Conservation (phyloP, 2,113 vertebrate genomes). For the Lipophrys pholis region DNA sequence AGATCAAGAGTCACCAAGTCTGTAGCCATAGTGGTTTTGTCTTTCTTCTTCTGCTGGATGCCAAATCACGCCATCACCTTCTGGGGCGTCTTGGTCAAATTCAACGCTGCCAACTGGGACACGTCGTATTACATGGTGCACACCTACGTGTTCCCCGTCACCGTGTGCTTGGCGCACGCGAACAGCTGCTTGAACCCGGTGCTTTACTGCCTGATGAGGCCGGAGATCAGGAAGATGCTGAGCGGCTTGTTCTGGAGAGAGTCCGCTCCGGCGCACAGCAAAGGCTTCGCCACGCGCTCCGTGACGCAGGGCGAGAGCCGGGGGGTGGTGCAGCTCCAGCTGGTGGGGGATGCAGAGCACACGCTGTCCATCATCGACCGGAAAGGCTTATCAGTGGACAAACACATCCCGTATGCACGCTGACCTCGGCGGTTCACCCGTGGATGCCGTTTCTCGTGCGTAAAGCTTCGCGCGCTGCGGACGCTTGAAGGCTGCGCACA, state of each 20-base stretch:
- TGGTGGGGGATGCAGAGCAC: conserved; percentile 63
- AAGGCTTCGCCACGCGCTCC: conserved; percentile 67
- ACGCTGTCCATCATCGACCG: conserved; percentile 65
- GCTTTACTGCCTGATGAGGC: conserved; percentile 84
- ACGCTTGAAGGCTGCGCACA: neutral
- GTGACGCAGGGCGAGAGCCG: conserved; percentile 69
- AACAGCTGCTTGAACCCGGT: conserved; percentile 87
- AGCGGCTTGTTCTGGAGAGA: conserved; percentile 77
- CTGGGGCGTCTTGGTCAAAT: conserved; percentile 87
- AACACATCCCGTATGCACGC: neutral
- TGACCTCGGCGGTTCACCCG: neutral
- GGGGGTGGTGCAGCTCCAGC: conserved; percentile 64
- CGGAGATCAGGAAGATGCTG: conserved; percentile 84
- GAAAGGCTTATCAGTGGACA: conserved; percentile 43
- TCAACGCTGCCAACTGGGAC: conserved; percentile 84
- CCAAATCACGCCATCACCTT: conserved; percentile 84
- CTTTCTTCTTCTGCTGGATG: conserved; percentile 83
- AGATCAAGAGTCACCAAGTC: conserved; percentile 78
- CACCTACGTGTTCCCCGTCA: conserved; percentile 85
- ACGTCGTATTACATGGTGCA: conserved; percentile 82
- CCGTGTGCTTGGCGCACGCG: conserved; percentile 84
- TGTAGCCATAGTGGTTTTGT: conserved; percentile 76
- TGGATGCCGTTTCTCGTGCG: conserved; percentile 5
- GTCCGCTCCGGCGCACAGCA: conserved; percentile 58
- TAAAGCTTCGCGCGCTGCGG: conserved; percentile 1